Base-by-base conservation (phyloP, 2,113 vertebrate genomes). In the Oryzias melastigma region DNA sequence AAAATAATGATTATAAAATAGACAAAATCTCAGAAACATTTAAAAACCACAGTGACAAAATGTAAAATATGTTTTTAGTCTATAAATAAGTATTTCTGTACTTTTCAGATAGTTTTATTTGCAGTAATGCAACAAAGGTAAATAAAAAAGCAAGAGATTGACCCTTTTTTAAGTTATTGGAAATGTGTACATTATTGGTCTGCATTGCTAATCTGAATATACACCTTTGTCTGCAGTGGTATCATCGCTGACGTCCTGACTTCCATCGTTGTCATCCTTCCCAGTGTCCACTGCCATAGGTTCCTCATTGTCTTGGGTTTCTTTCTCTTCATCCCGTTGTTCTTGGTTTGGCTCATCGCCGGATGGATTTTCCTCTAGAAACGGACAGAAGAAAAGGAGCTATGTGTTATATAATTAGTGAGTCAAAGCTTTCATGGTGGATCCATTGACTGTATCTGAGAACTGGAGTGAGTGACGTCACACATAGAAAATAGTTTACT, bases 171-270 rank as follows among this genome's bases (percentile, higher is more conserved):
- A 12, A 35, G 25, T 35, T 35, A 12, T 3, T 35, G 10, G 2
- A 35, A 35, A 35, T 35, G 1, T 3, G 29, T 12, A 5, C 2
- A 12, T 35, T 35, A 10, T 35, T 35, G 10, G 8, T 35, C 10
- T 35, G 35, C 35, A 35, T 6, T 3, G 25, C 43, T 15, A 45
- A 46, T n/a, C 13, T 48, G 44, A 50, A 55, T 35, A 24, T 52
- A 89, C 83, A 89, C 86, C 84, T 77, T 82, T 74, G 24, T 75
- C 70, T 45, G 65, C 65, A 19, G 58, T 59, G 41, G 75, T 45
- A 14, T 63, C 22, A 2, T 18, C 61, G 14, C 10, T 22, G 15
- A 15, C 17, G 14, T 17, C 55, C 40, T 62, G n/a, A n/a, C n/a
- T 67, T 1, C 62, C 71, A 19, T 76, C 58, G 40, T 41, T 19